These are phyloP conservation scores for Dipodomys spectabilis DNA, from an alignment of 2,113 vertebrate genomes.

Conservation along the genomic window DNA sequence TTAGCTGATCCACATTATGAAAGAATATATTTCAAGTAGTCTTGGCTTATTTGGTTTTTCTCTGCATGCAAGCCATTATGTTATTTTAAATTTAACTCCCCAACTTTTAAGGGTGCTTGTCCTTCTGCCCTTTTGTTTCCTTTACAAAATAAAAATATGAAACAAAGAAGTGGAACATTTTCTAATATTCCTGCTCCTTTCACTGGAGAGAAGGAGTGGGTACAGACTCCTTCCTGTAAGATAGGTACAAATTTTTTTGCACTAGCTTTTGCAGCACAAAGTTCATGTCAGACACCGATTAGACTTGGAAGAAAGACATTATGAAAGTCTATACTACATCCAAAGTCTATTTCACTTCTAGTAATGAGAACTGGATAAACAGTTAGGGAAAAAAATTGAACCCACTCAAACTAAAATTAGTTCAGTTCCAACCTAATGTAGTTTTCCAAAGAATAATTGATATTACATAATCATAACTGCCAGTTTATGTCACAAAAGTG, in stretches of 20 bases:
- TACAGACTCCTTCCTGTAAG: constrained; percentile 3
- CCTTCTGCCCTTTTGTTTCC: background rate
- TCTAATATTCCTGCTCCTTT: background rate
- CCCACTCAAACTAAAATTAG: constrained; percentile 74
- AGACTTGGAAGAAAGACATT: constrained; percentile 66
- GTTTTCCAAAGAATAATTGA: constrained; percentile 87
- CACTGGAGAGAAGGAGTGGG: background rate
- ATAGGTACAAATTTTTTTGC: constrained; percentile 12
- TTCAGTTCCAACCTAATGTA: constrained; percentile 82
- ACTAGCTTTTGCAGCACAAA: constrained; percentile 30
- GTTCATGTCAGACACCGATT: constrained; percentile 51
- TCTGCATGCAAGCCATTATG: background rate
- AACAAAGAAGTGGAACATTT: background rate
- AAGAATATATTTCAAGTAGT: background rate
- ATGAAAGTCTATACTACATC: constrained; percentile 82
- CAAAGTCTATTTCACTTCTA: constrained; percentile 82
- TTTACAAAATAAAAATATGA: constrained; percentile 8
- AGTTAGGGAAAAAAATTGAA: constrained; percentile 82
- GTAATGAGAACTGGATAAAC: constrained; percentile 86
- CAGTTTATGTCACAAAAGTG: constrained; percentile 87
- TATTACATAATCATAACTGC: constrained; percentile 88
- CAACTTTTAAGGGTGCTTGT: constrained; percentile 3
- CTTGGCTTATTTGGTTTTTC: constrained; percentile 3
- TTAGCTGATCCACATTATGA: constrained; percentile 17
- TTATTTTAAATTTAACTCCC: constrained; percentile 6